Base-by-base conservation (phyloP, 2,888 invertebrate genomes). In the Colostygia pectinataria region DNA sequence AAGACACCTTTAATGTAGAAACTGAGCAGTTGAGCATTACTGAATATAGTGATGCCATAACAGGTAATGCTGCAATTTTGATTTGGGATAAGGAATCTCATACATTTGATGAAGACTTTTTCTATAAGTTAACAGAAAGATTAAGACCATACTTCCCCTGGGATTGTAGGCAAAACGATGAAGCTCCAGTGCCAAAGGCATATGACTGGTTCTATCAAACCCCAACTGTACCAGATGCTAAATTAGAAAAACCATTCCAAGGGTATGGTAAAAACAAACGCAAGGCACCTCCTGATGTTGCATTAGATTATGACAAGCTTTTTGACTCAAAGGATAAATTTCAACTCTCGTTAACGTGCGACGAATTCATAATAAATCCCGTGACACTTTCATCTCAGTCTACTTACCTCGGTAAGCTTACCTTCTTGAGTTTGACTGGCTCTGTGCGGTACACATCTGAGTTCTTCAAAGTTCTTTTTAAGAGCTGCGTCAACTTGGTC, bases 391-490 rank as follows among this genome's bases (percentile, higher is more conserved):
- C 72, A 23, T 8, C 63, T 20, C 52, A 53, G 10, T 65, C 58
- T 52, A 55, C 65, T 37, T 87, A 76, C 66, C 74, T 86, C 48
- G 68, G 61, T 27, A 86, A 85, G 66, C 45, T 89, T 34, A 85
- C 83, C 34, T 80, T 69, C 65, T 66, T 89, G 52, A 79, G 72
- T 66, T 63, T 88, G 55, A 62, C 43, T 52, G 82, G 80, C n/a
- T 36, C 53, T 45, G 67, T 77, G 24, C 58, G 62, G 4, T 81
- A 74, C 39, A 70, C 62, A 62, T 23, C 46, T 9, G 74, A 80
- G 14, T 86, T 88, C 63, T 89, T 85, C 59, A 68, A 73, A 52
- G 55, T 77, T 12, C 60, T 89, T 36, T 87, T 88, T 64, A 57
- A 64, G 23, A 65, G 56, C 48, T 82, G 82, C 66, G 46, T 57